Base-by-base conservation (phyloP, 2,113 vertebrate genomes). In the Leuciscus idus region DNA sequence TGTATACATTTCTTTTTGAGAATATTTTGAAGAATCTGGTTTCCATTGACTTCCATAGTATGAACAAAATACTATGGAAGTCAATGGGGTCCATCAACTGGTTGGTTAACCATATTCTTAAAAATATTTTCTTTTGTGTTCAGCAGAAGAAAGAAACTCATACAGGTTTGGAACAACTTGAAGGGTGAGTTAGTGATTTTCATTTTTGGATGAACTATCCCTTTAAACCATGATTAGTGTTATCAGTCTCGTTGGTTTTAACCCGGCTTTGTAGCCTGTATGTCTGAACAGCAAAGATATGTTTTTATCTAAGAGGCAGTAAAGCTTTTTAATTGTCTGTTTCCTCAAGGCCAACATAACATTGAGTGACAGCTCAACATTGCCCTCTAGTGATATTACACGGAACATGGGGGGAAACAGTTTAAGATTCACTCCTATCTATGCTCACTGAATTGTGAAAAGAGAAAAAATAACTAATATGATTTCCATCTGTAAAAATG, bases 211-310 rank as follows among this genome's bases (percentile, higher is more conserved):
- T 21, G 52, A 7, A 21, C 52, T 21, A 57, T 57, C 52, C 72
- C 23, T 43, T 48, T 74, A 72, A 72, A 72, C 33, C 4, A 11
- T 72, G 17, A 39, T 70, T 39, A 70, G 66, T 23, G 23, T 74
- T 6, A 26, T 48, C 23, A 46, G 4, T 26, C 23, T n/a, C 6
- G 70, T 8, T 74, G 72, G 15, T 74, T 73, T 46, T 74, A 62
- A 62, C 59, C 23, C 59, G 2, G 10, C 59, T 62, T 62, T 62
- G 21, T n/a, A 46, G 11, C 72, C 23, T 74, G 11, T 26, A 7
- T 26, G 39, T 74, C 72, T 26, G 72, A 74, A 46, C 70, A 46
- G 70, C 21, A 43, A 73, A 10, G 70, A 39, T 46, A 73, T 73
- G 13, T 73, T 43, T 73, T 46, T 46, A 73, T 46, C 21, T 73